Percentiles rank a stretch among this genome's conserved stretches.
These are phyloP conservation scores for Tholera decimalis DNA, from an alignment of 2,888 invertebrate genomes.

Conservation along the genomic window DNA sequence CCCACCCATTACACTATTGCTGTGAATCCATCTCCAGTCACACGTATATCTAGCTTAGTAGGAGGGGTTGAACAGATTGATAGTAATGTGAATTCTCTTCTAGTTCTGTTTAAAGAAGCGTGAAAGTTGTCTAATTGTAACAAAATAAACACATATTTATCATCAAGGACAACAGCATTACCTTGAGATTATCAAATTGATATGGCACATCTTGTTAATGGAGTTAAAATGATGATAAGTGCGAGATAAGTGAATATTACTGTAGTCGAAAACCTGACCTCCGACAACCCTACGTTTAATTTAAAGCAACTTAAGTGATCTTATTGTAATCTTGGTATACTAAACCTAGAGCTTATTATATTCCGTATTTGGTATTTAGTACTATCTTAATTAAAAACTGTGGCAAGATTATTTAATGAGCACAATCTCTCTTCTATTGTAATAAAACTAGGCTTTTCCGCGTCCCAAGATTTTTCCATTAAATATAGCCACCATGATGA, in stretches of 20 bases:
- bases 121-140: not conserved
- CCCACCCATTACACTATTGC: too few relatives aligned
- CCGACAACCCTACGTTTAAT: conserved; percentile 12
- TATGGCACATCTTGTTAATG: conserved; percentile 6
- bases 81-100: too few relatives aligned
- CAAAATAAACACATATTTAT: not conserved
- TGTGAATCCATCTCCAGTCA: too few relatives aligned
- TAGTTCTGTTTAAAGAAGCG: too few relatives aligned
- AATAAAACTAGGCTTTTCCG: not conserved
- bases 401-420: not conserved
- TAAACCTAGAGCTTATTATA: conserved; percentile 7
- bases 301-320: not conserved
- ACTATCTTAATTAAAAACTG: not conserved
- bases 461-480: not conserved
- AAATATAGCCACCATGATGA: not conserved
- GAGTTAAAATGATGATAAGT: conserved; percentile 2
- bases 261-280: not conserved
- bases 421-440: not conserved
- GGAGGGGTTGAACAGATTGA: too few relatives aligned
- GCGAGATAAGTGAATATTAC: not conserved
- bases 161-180: conserved; percentile 6
- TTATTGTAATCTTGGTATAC: conserved; percentile 3
- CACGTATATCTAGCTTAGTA: too few relatives aligned
- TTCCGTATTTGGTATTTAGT: not conserved
- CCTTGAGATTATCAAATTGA: conserved; percentile 12